These are phyloP conservation scores for Chalcis sispes DNA, from an alignment of 2,888 invertebrate species.

Conservation along the genomic window DNA sequence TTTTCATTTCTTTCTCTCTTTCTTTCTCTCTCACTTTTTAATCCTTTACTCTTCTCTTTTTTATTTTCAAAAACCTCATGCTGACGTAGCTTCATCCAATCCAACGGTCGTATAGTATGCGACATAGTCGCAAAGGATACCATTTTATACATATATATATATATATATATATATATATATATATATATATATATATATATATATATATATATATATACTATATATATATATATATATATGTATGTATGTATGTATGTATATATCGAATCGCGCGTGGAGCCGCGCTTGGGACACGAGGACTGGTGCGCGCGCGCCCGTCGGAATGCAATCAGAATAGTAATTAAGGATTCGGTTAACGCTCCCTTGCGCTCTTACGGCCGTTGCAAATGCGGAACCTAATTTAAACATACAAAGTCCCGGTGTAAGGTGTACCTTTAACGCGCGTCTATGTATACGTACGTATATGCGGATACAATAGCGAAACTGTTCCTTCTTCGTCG, in stretches of 20 bases:
- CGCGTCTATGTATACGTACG: background rate
- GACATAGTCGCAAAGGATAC: too few relatives aligned
- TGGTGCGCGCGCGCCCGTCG: conserved; percentile 8
- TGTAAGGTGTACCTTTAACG: background rate
- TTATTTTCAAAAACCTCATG: conserved; percentile 40
- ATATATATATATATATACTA: too few relatives aligned
- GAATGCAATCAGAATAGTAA: conserved; percentile 72
- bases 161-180: background rate
- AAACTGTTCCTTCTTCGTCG: background rate
- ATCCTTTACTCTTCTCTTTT: conserved; percentile 21
- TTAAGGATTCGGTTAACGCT: conserved; percentile 72
- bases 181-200: background rate
- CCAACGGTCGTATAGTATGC: too few relatives aligned
- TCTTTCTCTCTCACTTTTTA: conserved; percentile 39
- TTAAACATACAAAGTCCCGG: conserved; percentile 33
- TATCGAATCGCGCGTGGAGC: too few relatives aligned
- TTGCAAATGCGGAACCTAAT: conserved; percentile 70
- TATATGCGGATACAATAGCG: background rate
- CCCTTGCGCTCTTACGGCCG: conserved; percentile 57
- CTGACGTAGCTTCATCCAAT: conserved; percentile 53
- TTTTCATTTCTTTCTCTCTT: background rate
- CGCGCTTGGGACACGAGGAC: background rate
- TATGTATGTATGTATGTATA: too few relatives aligned
- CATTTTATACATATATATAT: conserved; percentile 52
- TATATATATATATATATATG: too few relatives aligned